Conservation (phyloP, 2,888 invertebrate species). For the Rotaria magnacalcarata region DNA sequence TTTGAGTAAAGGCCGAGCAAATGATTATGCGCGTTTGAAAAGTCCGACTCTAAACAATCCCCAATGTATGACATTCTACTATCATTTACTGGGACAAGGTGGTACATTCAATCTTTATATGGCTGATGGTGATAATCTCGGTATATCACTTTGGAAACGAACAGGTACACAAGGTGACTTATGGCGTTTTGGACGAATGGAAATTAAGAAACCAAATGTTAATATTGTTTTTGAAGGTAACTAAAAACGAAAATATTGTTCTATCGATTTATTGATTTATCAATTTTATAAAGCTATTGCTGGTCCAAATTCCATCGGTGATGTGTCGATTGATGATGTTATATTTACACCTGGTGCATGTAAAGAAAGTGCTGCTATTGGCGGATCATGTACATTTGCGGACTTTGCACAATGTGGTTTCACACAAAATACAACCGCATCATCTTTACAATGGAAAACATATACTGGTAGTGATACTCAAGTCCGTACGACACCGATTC, state of each 20-base stretch:
- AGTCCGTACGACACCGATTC: conserved; percentile 32
- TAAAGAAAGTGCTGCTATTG: conserved; percentile 38
- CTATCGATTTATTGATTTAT: not conserved
- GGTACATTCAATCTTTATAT: not conserved
- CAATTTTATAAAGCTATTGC: conserved; percentile 34
- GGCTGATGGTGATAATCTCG: conserved; percentile 12
- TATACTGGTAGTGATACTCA: not conserved
- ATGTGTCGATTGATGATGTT: conserved; percentile 47
- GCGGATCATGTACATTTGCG: conserved; percentile 43
- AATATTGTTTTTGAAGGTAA: conserved; percentile 37
- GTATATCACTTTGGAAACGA: conserved; percentile 37
- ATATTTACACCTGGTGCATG: conserved; percentile 42
- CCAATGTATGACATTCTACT: conserved; percentile 54
- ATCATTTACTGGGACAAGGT: conserved; percentile 51
- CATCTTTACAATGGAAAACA: conserved; percentile 14
- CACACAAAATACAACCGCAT: conserved; percentile 10
- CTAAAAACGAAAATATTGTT: not conserved
- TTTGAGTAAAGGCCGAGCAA: conserved; percentile 22
- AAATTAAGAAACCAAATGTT: not conserved
- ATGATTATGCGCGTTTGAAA: conserved; percentile 37
- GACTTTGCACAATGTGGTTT: conserved; percentile 37
- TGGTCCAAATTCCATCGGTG: conserved; percentile 38
- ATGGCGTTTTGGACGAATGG: conserved; percentile 8
- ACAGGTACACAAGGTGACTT: conserved; percentile 10
- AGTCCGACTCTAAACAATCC: not conserved